A percentile compares a stretch with the other conserved stretches of the same genome.
Conservation (phyloP, 2,797 vertebrate species). For the Enteromius paludinosus region DNA sequence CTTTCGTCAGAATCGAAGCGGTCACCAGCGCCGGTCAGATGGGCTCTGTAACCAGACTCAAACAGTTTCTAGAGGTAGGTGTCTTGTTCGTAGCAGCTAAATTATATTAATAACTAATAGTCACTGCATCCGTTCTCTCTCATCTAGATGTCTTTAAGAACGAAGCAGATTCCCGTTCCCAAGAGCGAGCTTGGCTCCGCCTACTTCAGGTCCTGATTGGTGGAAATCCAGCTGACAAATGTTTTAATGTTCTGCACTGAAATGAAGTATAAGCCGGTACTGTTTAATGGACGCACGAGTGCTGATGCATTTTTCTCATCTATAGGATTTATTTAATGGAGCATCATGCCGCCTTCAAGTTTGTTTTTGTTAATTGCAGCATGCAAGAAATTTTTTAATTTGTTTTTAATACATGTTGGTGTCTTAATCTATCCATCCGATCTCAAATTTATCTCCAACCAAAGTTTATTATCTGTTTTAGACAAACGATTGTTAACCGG, state of each 20-base stretch:
- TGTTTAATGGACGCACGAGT: not conserved
- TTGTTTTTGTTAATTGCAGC: not conserved
- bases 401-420: constrained; percentile 6
- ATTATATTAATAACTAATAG: not conserved
- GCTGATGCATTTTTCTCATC: not conserved
- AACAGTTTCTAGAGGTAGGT: constrained; percentile 88
- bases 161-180: constrained; percentile 82
- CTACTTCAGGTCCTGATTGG: constrained; percentile 86
- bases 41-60: constrained; percentile 89
- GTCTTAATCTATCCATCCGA: not conserved
- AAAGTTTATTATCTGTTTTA: not conserved
- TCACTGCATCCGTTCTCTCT: constrained; percentile 31
- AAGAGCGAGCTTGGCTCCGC: constrained; percentile 82
- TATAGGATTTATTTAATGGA: constrained; percentile 1
- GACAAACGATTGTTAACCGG: constrained; percentile 4
- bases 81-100: not conserved
- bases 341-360: not conserved
- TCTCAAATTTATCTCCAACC: not conserved
- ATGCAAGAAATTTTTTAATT: not conserved
- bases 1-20: constrained; percentile 84
- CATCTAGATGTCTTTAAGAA: constrained; percentile 80
- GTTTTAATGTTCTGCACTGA: too few species aligned
- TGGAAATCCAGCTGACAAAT: not conserved
- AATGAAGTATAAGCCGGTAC: not conserved
- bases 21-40: constrained; percentile 86